Base-by-base conservation (phyloP, 2,113 vertebrate species). In the Ceyx margarethae region DNA sequence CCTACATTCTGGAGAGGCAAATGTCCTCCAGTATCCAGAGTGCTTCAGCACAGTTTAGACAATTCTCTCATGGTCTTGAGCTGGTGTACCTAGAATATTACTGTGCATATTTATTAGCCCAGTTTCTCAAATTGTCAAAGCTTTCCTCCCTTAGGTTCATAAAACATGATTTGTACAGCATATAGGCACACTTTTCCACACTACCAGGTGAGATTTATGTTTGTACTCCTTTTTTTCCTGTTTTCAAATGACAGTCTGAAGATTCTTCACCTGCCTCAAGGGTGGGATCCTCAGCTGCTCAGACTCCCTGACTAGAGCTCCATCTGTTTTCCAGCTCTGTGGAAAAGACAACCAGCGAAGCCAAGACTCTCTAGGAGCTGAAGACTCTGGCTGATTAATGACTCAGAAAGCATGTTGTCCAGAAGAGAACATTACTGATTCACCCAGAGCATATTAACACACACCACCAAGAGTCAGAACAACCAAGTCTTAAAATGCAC, bases 371-470 rank as follows among this genome's bases (percentile, higher is more conserved):
- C 23, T 54, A 79, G 50, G 50, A 91, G 18, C 54, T 1, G 4
- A 87, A 73, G 14, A 35, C 9, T 51, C 53, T 73, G 33, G 13
- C 37, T 80, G 79, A 95, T 87, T 95, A 89, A 91, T 85, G 81
- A 77, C 33, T 81, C 45, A 87, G 53, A 82, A 85, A 92, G 92
- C 2, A 3, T 29, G 12, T 82, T 87, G 56, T 92, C 28, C 40
- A 43, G 60, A 85, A 85, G 17, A 80, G n/a, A 81, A 75, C 50
- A 33, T 43, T 80, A 46, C 22, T 58, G 91, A 12, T 89, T 91
- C 67, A 89, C 28, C 23, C 2, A 2, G n/a, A 87, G 15, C 1
- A 0, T n/a, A 50, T 42, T 50, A 87, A 79, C 31, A 85, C 15
- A 28, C 9, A 50, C 21, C 20, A 64, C 35, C 42, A 60, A 75